Conservation (phyloP, 2,888 invertebrate genomes). For the Brenthis ino region DNA sequence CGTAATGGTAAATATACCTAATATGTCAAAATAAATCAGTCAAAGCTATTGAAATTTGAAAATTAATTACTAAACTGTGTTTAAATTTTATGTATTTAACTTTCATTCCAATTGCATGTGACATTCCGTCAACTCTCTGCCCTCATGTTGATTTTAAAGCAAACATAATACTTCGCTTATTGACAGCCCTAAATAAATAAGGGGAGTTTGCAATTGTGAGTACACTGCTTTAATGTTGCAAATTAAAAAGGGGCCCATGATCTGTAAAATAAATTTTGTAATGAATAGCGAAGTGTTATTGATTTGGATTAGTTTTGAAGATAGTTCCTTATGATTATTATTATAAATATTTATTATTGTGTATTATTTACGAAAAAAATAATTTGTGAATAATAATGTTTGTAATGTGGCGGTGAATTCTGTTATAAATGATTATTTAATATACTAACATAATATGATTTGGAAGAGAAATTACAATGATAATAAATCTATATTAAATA, state of each 20-base stretch:
- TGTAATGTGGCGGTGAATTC: too few relatives aligned
- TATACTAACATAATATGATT: too few relatives aligned
- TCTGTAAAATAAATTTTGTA: slow-evolving; percentile 16
- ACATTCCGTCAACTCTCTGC: slow-evolving; percentile 14
- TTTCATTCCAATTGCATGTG: slow-evolving; percentile 14
- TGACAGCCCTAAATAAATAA: slow-evolving; percentile 47
- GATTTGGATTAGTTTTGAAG: slow-evolving; percentile 22
- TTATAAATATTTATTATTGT: background rate
- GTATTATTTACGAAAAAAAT: background rate
- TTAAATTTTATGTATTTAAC: background rate
- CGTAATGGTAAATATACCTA: too few relatives aligned
- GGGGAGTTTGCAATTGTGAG: slow-evolving; percentile 41
- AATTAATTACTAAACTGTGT: too few relatives aligned
- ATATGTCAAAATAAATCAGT: too few relatives aligned
- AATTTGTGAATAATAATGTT: too few relatives aligned
- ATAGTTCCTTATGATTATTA: background rate
- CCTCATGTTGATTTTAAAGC: slow-evolving; percentile 43
- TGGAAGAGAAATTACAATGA: too few relatives aligned
- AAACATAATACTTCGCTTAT: slow-evolving; percentile 47
- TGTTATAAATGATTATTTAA: too few relatives aligned
- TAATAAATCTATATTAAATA: too few relatives aligned
- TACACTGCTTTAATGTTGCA: slow-evolving; percentile 39
- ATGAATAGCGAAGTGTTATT: slow-evolving; percentile 21
- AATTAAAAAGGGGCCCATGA: slow-evolving; percentile 36
- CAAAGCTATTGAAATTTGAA: too few relatives aligned